A percentile compares a stretch with the other conserved stretches of the same genome.
Conservation (phyloP, 2,888 invertebrate species). For the Trichopoda pennipes region DNA sequence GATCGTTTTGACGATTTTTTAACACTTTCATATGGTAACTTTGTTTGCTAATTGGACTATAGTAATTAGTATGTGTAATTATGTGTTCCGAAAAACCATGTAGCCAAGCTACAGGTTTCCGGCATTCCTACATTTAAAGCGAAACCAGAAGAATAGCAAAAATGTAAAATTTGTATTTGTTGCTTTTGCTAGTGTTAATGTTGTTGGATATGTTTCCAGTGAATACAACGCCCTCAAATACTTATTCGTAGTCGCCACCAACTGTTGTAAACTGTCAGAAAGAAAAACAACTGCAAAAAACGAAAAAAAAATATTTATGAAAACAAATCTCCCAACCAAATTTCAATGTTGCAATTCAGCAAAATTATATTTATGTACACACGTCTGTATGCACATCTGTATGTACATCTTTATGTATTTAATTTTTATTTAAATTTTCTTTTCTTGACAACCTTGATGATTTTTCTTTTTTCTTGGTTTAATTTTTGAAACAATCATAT, state of each 20-base stretch:
- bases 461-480: conserved; percentile 38
- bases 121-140: conserved; percentile 17
- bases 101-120: conserved; percentile 60
- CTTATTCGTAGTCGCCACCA: conserved; percentile 36
- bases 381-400: too few relatives aligned
- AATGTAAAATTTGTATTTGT: neutral
- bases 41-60: neutral
- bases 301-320: conserved; percentile 12
- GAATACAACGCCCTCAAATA: conserved; percentile 64
- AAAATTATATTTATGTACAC: conserved; percentile 4
- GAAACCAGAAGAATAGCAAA: conserved; percentile 29
- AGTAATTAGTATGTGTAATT: conserved; percentile 16
- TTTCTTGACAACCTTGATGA: conserved; percentile 62
- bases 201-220: conserved; percentile 22
- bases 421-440: conserved; percentile 23
- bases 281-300: conserved; percentile 29
- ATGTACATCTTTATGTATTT: neutral
- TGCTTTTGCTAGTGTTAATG: neutral
- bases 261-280: conserved; percentile 49
- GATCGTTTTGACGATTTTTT: too few relatives aligned
- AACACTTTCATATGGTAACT: too few relatives aligned
- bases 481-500: conserved; percentile 53
- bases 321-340: conserved; percentile 54
- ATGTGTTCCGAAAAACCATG: conserved; percentile 21
- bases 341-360: conserved; percentile 68